Evolutionary conservation across 2,113 vertebrate genomes (phyloP).

Genomic region (Anhinga anhinga): DNA sequence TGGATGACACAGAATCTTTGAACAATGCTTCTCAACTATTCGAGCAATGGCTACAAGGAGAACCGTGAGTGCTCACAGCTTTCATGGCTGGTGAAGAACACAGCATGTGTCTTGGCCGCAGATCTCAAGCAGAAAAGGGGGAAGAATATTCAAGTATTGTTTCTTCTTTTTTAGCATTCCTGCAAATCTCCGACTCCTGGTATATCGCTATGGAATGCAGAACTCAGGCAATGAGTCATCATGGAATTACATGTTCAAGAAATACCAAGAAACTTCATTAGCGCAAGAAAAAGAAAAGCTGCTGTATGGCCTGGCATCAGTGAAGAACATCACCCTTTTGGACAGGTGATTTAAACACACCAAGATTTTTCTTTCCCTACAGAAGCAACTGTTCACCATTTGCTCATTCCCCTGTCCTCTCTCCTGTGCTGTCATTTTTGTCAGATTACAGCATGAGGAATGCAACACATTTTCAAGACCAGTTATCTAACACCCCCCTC

Average conservation of each 20-base stretch:
- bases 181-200: slow-evolving; percentile 88
- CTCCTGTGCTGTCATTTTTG: not conserved
- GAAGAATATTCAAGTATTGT: not conserved
- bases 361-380: not conserved
- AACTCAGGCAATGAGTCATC: slow-evolving; percentile 70
- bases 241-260: slow-evolving; percentile 84
- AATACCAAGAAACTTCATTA: slow-evolving; percentile 79
- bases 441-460: not conserved
- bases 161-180: slow-evolving; percentile 70
- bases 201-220: slow-evolving; percentile 94
- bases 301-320: slow-evolving; percentile 91
- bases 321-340: slow-evolving; percentile 79
- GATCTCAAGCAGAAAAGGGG: not conserved
- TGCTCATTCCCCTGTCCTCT: not conserved
- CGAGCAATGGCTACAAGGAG: slow-evolving; percentile 73
- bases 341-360: slow-evolving; percentile 71
- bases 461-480: not conserved
- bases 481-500: not conserved
- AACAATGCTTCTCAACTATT: slow-evolving; percentile 75
- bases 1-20: slow-evolving; percentile 75
- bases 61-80: slow-evolving; percentile 40
- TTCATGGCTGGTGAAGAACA: not conserved
- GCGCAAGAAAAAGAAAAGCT: slow-evolving; percentile 98
- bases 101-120: not conserved
- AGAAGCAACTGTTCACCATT: not conserved